Evolutionary conservation across 2,888 invertebrate genomes (phyloP).

Genomic region (Belgica antarctica): DNA sequence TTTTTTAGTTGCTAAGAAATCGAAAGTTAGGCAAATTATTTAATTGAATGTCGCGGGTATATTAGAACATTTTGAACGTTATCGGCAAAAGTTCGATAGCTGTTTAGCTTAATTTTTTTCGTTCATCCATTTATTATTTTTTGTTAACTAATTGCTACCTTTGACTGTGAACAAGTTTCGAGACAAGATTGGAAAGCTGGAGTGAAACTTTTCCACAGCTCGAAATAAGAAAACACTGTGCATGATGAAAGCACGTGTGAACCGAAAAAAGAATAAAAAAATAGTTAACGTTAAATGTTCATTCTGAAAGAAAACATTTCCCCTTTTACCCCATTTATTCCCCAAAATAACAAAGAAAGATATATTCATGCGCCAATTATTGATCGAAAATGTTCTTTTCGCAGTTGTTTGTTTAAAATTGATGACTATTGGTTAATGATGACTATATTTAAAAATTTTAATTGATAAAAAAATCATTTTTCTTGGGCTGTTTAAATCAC

Average conservation of each 20-base stretch:
- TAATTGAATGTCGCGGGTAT: too few species aligned
- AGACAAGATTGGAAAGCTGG: background rate
- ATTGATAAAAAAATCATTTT: background rate
- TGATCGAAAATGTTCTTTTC: slow-evolving; percentile 1
- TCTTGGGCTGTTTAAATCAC: slow-evolving; percentile 21
- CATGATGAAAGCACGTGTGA: slow-evolving; percentile 5
- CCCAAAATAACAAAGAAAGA: background rate
- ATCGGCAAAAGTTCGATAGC: too few species aligned
- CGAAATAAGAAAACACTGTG: background rate
- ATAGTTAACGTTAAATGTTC: slow-evolving; percentile 42
- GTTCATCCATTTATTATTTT: too few species aligned
- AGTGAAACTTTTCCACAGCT: background rate
- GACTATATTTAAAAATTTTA: background rate
- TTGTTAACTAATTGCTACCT: background rate
- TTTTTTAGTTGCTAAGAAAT: too few species aligned
- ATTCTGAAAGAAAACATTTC: slow-evolving; percentile 20
- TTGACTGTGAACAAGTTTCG: background rate
- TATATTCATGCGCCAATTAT: background rate
- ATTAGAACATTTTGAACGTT: too few species aligned
- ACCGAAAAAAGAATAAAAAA: slow-evolving; percentile 20
- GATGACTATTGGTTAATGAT: background rate
- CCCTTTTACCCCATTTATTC: background rate
- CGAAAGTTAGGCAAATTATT: too few species aligned
- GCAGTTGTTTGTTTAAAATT: background rate
- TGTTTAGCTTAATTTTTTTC: too few species aligned